Conservation (phyloP, 1,140 invertebrate species). For the Apis cerana region DNA sequence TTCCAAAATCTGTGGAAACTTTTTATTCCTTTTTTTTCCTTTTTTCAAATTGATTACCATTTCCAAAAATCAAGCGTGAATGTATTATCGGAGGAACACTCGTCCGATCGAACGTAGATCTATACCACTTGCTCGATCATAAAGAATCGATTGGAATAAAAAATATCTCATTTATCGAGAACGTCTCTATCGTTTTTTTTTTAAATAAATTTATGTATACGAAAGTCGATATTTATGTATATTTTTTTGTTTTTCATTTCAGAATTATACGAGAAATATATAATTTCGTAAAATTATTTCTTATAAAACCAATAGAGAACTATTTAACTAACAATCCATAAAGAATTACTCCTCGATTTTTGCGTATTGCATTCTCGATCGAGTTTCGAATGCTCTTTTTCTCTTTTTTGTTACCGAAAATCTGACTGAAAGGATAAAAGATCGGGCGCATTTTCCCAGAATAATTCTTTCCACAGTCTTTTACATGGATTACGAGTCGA, state of each 20-base stretch:
- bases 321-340: no score
- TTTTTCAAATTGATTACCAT: not conserved
- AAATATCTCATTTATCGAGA: no score
- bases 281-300: no score
- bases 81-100: not conserved
- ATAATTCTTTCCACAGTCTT: not conserved
- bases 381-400: not conserved
- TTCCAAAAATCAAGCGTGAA: not conserved
- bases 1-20: not conserved
- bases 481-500: conserved; percentile 6
- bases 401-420: no score
- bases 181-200: not conserved
- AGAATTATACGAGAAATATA: no score
- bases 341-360: no score
- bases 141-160: not conserved
- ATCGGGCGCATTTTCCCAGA: not conserved
- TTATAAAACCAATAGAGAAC: no score
- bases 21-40: not conserved
- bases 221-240: no score
- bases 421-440: not conserved
- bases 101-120: not conserved
- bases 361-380: no score
- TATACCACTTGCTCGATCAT: not conserved
- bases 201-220: not conserved
- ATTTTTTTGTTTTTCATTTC: no score